phyloP scores from a whole-genome alignment of 2,888 invertebrate genomes.

The Tachystola acroxantha region DNA sequence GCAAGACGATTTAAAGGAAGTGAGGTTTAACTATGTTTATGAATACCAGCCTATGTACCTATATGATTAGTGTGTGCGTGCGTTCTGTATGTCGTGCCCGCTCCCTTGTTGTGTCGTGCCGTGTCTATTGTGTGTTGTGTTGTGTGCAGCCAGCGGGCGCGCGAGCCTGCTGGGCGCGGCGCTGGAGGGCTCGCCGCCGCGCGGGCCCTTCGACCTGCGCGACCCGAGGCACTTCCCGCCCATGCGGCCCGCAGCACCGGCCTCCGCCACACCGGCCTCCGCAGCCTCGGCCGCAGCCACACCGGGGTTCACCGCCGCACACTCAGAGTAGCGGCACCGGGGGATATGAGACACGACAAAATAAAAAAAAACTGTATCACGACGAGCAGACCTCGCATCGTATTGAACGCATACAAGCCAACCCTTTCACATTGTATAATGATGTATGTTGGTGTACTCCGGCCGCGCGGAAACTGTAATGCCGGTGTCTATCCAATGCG shows the following conservation, averaged over 20 bases:
- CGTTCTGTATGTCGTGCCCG: background rate
- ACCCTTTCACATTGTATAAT: too few relatives aligned
- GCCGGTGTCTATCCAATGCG: too few relatives aligned
- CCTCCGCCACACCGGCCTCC: conserved; percentile 18
- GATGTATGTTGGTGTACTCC: too few relatives aligned
- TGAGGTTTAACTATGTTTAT: too few relatives aligned
- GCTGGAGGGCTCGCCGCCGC: conserved; percentile 81
- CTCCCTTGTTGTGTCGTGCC: conserved; percentile 39
- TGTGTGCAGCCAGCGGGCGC: too few relatives aligned
- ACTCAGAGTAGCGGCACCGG: conserved; percentile 14
- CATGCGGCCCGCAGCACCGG: conserved; percentile 72
- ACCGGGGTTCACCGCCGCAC: conserved; percentile 16
- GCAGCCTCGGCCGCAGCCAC: conserved; percentile 15
- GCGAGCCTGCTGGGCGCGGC: conserved; percentile 85
- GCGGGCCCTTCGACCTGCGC: conserved; percentile 84
- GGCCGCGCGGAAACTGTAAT: too few relatives aligned
- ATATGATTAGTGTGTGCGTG: conserved; percentile 1
- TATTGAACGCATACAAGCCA: too few relatives aligned
- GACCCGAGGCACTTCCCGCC: conserved; percentile 92
- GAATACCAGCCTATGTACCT: too few relatives aligned
- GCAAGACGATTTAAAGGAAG: too few relatives aligned
- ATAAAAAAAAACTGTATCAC: background rate
- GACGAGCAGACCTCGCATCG: too few relatives aligned
- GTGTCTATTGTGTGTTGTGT: too few relatives aligned
- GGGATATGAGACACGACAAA: background rate